Evolutionary conservation across 2,888 invertebrate species (phyloP).

Genomic region (Atrina japonica): DNA sequence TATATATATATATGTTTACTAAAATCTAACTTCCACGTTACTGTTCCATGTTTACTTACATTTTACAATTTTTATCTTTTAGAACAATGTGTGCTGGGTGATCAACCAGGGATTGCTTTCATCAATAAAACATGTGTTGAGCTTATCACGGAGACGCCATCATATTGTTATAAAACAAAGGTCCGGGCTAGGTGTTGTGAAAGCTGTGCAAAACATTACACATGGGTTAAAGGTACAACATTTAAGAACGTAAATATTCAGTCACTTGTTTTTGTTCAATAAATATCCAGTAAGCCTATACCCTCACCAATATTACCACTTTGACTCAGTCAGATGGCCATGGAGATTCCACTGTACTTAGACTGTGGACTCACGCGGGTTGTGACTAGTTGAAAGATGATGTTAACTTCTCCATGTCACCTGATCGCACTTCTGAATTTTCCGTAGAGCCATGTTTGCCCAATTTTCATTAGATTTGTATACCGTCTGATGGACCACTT

Average conservation of each 20-base stretch:
- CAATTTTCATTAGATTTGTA: no score
- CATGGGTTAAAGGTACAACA: slow-evolving; percentile 53
- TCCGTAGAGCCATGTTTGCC: no score
- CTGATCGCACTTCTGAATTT: no score
- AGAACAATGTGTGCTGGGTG: slow-evolving; percentile 62
- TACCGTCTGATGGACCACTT: no score
- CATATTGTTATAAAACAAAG: slow-evolving; percentile 64
- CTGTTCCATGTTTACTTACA: no score
- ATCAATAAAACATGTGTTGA: slow-evolving; percentile 56
- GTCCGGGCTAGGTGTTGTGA: slow-evolving; percentile 61
- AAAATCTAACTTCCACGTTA: no score
- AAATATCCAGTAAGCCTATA: neutral
- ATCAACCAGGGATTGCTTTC: slow-evolving; percentile 64
- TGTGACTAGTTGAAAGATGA: no score
- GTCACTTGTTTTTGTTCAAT: neutral
- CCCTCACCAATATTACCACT: neutral
- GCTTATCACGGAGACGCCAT: slow-evolving; percentile 48
- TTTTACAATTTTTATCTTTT: slow-evolving; percentile 7
- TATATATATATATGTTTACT: no score
- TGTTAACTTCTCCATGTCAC: no score
- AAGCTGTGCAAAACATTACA: slow-evolving; percentile 48
- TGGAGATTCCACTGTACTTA: no score
- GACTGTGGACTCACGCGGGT: no score
- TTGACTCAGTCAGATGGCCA: no score
- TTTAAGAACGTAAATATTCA: neutral